Evolutionary conservation across 2,888 invertebrate genomes (phyloP).

Genomic region (Linnaemya tessellans): DNA sequence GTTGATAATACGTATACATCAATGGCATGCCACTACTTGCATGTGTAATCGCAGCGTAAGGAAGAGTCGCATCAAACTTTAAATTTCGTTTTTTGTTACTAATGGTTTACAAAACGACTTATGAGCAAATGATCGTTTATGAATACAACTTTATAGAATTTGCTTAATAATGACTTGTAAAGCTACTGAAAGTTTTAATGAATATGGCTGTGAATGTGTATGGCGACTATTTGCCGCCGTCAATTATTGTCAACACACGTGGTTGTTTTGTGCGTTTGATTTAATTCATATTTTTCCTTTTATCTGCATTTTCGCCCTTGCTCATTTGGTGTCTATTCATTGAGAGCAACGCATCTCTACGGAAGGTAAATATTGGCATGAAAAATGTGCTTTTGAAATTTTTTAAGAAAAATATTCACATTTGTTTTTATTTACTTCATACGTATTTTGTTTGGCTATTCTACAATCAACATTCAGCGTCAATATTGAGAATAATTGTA

Average conservation of each 20-base stretch:
- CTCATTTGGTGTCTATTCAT: conserved; percentile 68
- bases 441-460: conserved; percentile 17
- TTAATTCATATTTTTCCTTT: conserved; percentile 25
- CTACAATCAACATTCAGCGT: conserved; percentile 34
- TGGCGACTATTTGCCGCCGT: background rate
- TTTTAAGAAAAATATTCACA: conserved; percentile 36
- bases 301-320: conserved; percentile 18
- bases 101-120: no score
- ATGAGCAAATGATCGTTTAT: no score
- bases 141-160: no score
- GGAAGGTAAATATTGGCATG: conserved; percentile 63
- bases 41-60: no score
- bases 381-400: conserved; percentile 65
- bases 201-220: no score
- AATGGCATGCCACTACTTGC: no score
- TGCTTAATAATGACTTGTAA: no score
- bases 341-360: conserved; percentile 57
- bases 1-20: no score
- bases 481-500: background rate
- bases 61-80: no score
- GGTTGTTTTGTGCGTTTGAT: conserved; percentile 35
- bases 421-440: conserved; percentile 31
- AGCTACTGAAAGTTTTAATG: no score
- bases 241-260: conserved; percentile 24
- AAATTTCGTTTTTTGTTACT: no score